A percentile compares a stretch with the other conserved stretches of the same genome.
phyloP scores from a whole-genome alignment of 1,140 invertebrate genomes.

The Bacillus rossius region DNA sequence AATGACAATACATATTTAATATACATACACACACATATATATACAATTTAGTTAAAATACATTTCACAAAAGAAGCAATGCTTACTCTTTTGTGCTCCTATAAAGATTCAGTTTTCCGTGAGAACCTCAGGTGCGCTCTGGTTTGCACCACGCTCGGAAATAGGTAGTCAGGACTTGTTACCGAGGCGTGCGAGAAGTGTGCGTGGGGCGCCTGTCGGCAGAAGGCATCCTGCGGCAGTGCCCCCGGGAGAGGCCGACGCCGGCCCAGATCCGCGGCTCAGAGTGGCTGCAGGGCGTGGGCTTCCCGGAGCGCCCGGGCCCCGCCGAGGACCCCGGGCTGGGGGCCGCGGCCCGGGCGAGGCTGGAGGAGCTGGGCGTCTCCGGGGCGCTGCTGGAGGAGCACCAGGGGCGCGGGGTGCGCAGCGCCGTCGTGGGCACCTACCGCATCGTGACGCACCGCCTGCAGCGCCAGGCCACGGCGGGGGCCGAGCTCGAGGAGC shows the following conservation, averaged over 20 bases:
- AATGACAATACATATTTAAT: no score
- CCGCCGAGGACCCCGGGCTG: slow-evolving; percentile 31
- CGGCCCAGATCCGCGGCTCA: slow-evolving; percentile 44
- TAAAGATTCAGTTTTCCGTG: no score
- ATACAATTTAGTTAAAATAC: no score
- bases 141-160: no score
- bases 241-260: slow-evolving; percentile 44
- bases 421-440: slow-evolving; percentile 52
- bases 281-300: slow-evolving; percentile 45
- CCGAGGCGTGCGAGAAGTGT: no score
- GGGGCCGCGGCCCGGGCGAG: slow-evolving; percentile 36
- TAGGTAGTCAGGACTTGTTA: no score
- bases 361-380: slow-evolving; percentile 49
- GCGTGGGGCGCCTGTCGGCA: no score
- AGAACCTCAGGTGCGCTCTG: no score
- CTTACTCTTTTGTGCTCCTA: no score
- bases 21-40: no score
- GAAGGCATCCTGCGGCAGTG: slow-evolving; percentile 46
- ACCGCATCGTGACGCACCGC: slow-evolving; percentile 52
- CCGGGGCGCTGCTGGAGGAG: slow-evolving; percentile 44
- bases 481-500: no score
- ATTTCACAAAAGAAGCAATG: no score
- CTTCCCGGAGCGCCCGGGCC: slow-evolving; percentile 34
- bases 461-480: slow-evolving; percentile 25
- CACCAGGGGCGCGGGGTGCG: slow-evolving; percentile 42